Evolutionary conservation across 2,797 vertebrate species (phyloP).

Genomic region (Myiotriccus ornatus): DNA sequence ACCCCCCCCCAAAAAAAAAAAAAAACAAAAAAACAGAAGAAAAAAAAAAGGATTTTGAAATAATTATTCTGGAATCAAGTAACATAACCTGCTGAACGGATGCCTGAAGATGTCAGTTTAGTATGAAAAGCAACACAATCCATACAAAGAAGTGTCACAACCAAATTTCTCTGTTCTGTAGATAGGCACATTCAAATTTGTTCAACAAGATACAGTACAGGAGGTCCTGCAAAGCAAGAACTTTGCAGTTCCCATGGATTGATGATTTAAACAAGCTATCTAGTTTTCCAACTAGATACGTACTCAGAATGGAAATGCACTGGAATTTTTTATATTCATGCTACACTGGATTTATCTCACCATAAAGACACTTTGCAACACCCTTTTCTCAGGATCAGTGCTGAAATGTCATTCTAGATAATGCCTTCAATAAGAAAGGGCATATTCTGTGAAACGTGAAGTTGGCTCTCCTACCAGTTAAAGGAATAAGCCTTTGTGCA

Average conservation of each 20-base stretch:
- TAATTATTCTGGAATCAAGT: background rate
- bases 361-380: slow-evolving; percentile 79
- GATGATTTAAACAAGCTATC: slow-evolving; percentile 84
- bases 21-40: background rate
- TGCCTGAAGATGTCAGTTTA: background rate
- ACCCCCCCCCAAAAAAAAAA: too few relatives aligned
- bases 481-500: background rate
- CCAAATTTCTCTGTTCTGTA: background rate
- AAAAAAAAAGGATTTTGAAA: background rate
- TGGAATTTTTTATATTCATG: slow-evolving; percentile 86
- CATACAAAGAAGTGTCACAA: background rate
- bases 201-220: background rate
- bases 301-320: slow-evolving; percentile 86
- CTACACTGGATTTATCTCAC: slow-evolving; percentile 86
- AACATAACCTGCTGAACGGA: background rate
- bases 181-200: background rate
- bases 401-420: slow-evolving; percentile 44
- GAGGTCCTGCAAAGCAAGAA: slow-evolving; percentile 14
- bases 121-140: background rate
- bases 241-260: slow-evolving; percentile 61
- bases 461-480: background rate
- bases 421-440: slow-evolving; percentile 34
- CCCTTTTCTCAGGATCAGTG: slow-evolving; percentile 74
- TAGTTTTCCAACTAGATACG: slow-evolving; percentile 79
- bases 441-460: background rate